Evolutionary conservation across 2,113 vertebrate genomes (phyloP).

Genomic region (Misgurnus anguillicaudatus): DNA sequence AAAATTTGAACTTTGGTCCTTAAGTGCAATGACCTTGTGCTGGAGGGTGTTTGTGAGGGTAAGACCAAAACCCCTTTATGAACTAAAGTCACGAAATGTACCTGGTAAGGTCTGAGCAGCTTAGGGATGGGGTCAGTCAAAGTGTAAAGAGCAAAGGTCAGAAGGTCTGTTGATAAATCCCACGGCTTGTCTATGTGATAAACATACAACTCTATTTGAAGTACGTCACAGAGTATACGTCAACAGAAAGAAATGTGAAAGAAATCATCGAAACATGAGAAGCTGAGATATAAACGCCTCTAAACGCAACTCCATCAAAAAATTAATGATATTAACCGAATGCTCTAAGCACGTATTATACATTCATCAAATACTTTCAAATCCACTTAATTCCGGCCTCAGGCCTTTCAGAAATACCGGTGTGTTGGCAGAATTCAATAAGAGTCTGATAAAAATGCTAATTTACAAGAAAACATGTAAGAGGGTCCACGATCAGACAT

Average conservation of each 20-base stretch:
- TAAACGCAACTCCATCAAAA: no score
- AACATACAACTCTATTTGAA: constrained; percentile 12
- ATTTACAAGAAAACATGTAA: no score
- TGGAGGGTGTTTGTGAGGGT: background rate
- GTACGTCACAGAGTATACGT: background rate
- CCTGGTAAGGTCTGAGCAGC: background rate
- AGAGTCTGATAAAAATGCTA: no score
- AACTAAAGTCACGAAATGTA: background rate
- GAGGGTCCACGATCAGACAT: no score
- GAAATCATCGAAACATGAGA: no score
- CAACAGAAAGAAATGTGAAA: background rate
- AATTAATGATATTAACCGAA: no score
- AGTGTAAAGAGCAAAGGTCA: constrained; percentile 31
- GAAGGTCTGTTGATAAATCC: constrained; percentile 33
- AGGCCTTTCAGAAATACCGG: no score
- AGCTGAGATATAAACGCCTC: no score
- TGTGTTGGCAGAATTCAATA: no score
- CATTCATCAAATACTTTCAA: no score
- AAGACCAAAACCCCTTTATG: background rate
- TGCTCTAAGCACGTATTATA: no score
- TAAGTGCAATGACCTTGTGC: constrained; percentile 21
- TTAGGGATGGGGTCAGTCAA: background rate
- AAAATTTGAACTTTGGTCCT: background rate
- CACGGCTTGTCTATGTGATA: background rate
- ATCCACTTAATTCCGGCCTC: no score